A percentile compares a stretch with the other conserved stretches of the same genome.
Conservation (phyloP, 92 coral and sea anemone genomes). For the Siderastrea siderea region DNA sequence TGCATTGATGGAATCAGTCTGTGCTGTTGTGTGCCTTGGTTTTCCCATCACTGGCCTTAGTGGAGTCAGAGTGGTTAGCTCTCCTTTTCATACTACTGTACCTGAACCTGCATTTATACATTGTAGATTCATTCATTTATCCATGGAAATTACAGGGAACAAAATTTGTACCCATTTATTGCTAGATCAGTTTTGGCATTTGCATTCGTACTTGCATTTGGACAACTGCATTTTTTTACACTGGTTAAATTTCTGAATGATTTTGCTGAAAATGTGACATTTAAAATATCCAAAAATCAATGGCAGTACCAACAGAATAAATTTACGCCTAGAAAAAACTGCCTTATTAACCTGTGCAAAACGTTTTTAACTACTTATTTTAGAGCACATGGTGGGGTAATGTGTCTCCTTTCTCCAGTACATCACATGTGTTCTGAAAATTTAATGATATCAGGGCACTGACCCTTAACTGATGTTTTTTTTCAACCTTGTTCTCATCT, state of each 20-base stretch:
- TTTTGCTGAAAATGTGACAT: too few relatives aligned
- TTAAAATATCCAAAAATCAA: too few relatives aligned
- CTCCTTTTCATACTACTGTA: not conserved
- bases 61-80: slow-evolving; percentile 97
- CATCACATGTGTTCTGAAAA: too few relatives aligned
- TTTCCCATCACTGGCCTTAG: slow-evolving; percentile 93
- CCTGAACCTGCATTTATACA: not conserved
- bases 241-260: too few relatives aligned
- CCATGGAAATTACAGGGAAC: not conserved
- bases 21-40: slow-evolving; percentile 98
- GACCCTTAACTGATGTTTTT: not conserved
- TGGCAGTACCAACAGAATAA: too few relatives aligned
- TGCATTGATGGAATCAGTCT: slow-evolving; percentile 92
- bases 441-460: not conserved
- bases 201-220: too few relatives aligned
- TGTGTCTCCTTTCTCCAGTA: too few relatives aligned
- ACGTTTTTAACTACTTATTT: too few relatives aligned
- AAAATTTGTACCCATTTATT: not conserved
- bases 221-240: too few relatives aligned
- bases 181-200: not conserved
- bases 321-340: too few relatives aligned
- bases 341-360: too few relatives aligned
- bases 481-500: not conserved
- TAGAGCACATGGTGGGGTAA: too few relatives aligned
- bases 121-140: not conserved